Evolutionary conservation across 2,888 invertebrate genomes (phyloP).

Genomic region (Oegoconia quadripuncta): DNA sequence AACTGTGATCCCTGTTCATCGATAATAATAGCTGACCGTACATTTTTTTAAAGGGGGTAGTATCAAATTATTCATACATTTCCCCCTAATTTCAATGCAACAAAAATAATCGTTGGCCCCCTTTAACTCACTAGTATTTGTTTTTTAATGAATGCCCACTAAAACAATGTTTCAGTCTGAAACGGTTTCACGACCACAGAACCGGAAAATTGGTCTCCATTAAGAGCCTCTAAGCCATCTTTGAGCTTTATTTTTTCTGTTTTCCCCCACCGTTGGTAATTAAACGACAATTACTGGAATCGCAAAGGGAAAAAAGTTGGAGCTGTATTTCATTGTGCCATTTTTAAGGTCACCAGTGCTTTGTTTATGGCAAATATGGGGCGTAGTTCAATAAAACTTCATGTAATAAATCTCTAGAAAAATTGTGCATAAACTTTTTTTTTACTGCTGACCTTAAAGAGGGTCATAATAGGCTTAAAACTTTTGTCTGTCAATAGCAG

Average conservation of each 20-base stretch:
- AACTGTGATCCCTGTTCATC: no score
- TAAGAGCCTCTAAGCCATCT: constrained; percentile 53
- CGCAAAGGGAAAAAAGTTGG: constrained; percentile 35
- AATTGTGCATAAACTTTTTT: background rate
- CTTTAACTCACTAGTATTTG: constrained; percentile 10
- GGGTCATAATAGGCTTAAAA: no score
- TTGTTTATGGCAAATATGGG: no score
- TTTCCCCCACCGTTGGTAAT: constrained; percentile 50
- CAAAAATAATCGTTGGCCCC: no score
- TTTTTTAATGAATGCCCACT: constrained; percentile 34
- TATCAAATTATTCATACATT: no score
- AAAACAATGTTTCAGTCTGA: constrained; percentile 43
- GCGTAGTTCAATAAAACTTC: no score
- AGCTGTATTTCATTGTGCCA: constrained; percentile 24
- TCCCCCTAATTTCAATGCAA: no score
- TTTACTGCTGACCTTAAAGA: background rate
- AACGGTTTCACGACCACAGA: constrained; percentile 39
- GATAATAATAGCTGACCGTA: no score
- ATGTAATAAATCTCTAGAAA: background rate
- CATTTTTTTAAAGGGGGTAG: no score
- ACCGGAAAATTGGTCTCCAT: constrained; percentile 56
- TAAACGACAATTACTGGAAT: constrained; percentile 70
- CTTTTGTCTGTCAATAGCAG: no score
- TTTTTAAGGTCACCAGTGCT: constrained; percentile 26
- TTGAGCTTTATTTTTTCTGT: constrained; percentile 51